A percentile compares a stretch with the other conserved stretches of the same genome.
phyloP scores from a whole-genome alignment of 2,113 vertebrate species.

The Pseudorectes ferrugineus region DNA sequence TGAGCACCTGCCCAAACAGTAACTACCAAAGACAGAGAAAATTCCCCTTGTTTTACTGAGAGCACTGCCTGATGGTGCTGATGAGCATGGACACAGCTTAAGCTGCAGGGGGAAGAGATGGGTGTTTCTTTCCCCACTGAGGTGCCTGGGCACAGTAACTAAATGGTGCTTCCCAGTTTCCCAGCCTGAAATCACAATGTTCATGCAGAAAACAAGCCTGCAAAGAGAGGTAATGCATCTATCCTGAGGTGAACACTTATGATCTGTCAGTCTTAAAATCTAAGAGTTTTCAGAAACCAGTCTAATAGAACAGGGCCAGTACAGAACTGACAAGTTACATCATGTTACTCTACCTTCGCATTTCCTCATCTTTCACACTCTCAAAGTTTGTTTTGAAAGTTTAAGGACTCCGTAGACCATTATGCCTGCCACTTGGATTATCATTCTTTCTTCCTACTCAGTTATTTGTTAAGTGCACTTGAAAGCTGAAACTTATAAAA shows the following conservation, averaged over 20 bases:
- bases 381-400: neutral
- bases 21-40: neutral
- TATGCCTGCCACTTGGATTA: neutral
- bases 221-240: neutral
- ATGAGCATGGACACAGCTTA: neutral
- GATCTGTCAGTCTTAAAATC: neutral
- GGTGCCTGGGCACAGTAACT: neutral
- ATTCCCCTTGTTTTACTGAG: neutral
- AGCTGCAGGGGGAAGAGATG: neutral
- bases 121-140: neutral
- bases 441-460: neutral
- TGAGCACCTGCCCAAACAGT: neutral
- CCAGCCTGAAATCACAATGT: neutral
- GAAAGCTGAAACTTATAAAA: neutral
- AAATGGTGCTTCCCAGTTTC: neutral
- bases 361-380: neutral
- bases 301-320: neutral
- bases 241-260: neutral
- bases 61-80: neutral
- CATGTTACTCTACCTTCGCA: neutral
- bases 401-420: neutral
- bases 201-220: neutral
- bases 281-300: neutral
- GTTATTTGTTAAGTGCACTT: neutral
- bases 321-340: neutral